Percentiles rank a stretch among this genome's conserved stretches.
phyloP scores from a whole-genome alignment of 2,888 invertebrate species.

The Syrphus vitripennis region DNA sequence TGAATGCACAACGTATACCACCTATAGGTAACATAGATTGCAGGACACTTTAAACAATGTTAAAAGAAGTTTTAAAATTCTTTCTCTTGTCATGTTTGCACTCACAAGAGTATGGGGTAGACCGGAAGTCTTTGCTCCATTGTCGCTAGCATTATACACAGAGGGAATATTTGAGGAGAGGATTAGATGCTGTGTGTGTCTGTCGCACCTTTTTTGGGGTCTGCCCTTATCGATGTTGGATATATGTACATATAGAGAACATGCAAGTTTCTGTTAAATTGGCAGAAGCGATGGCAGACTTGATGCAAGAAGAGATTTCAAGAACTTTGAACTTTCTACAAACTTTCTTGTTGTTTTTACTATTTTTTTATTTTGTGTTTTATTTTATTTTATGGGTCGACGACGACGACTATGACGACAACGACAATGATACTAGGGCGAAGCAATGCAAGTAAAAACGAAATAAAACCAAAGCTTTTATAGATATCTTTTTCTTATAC shows the following conservation, averaged over 20 bases:
- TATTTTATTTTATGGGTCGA: not conserved
- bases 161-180: conserved; percentile 10
- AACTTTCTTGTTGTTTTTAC: not conserved
- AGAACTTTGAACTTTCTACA: conserved; percentile 42
- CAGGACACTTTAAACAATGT: conserved; percentile 23
- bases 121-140: conserved; percentile 33
- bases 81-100: conserved; percentile 19
- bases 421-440: not conserved
- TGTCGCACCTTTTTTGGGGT: conserved; percentile 41
- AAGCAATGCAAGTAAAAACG: not conserved
- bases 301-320: conserved; percentile 27
- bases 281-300: conserved; percentile 20
- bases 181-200: conserved; percentile 37
- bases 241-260: no score
- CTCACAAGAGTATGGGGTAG: conserved; percentile 8
- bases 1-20: not conserved
- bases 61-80: conserved; percentile 39
- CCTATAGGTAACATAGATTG: not conserved
- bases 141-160: conserved; percentile 8
- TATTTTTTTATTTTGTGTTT: not conserved
- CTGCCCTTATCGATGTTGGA: conserved; percentile 37
- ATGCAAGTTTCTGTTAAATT: conserved; percentile 35
- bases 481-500: not conserved
- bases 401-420: conserved; percentile 13
- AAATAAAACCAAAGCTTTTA: not conserved